phyloP scores from a whole-genome alignment of 64 coral and sea anemone species.

The Montipora foliosa region DNA sequence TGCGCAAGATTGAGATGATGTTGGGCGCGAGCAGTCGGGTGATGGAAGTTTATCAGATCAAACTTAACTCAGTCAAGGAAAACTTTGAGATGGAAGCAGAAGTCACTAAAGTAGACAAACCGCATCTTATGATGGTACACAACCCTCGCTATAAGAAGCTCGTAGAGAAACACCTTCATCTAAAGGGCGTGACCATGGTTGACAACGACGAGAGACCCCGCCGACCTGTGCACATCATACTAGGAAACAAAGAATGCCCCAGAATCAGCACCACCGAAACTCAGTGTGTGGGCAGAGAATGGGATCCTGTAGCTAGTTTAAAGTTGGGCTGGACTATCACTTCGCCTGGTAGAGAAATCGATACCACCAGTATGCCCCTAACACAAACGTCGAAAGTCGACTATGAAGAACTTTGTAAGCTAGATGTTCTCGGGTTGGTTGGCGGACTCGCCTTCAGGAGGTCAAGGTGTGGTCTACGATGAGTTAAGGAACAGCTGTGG shows the following conservation, averaged over 20 bases:
- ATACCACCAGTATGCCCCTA: not conserved
- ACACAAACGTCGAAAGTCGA: not conserved
- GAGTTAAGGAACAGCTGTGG: not conserved
- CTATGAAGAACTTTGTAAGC: no score
- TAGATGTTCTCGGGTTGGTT: no score
- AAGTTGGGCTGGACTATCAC: no score
- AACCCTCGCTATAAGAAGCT: conserved; percentile 1
- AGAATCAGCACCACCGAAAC: not conserved
- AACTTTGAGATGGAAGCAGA: no score
- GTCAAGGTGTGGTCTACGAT: not conserved
- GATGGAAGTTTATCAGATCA: not conserved
- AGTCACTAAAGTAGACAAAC: not conserved
- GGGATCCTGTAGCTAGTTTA: no score
- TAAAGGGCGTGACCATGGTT: not conserved
- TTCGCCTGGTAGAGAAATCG: no score
- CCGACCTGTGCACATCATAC: not conserved
- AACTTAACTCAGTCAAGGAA: no score
- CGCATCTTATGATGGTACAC: not conserved
- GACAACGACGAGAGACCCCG: not conserved
- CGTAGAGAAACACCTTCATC: not conserved
- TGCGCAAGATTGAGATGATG: conserved; percentile 10
- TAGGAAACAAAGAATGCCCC: not conserved
- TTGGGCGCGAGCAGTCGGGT: not conserved
- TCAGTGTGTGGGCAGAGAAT: no score
- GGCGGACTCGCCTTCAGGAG: no score